Conservation (phyloP, 2,797 vertebrate genomes). For the Malacoctenus gilli region DNA sequence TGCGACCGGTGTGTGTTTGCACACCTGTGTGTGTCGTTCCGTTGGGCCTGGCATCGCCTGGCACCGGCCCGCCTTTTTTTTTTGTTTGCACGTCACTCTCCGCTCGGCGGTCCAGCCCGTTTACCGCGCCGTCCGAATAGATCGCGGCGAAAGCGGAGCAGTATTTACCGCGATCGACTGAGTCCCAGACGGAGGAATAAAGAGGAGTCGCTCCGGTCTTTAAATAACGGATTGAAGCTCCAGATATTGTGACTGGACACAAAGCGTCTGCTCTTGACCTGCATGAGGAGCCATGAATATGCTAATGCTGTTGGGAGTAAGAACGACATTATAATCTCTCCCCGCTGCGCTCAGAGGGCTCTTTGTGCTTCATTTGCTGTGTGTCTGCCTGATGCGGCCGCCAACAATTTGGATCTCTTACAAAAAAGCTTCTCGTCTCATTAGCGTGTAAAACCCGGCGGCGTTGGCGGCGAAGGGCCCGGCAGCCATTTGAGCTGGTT, state of each 20-base stretch:
- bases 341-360: conserved; percentile 59
- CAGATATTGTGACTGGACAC: conserved; percentile 35
- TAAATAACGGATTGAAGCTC: conserved; percentile 29
- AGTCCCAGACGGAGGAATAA: too few relatives aligned
- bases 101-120: too few relatives aligned
- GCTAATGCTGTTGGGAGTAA: conserved; percentile 68
- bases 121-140: too few relatives aligned
- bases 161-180: too few relatives aligned
- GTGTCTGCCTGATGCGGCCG: conserved; percentile 46
- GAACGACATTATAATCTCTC: conserved; percentile 63
- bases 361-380: conserved; percentile 68
- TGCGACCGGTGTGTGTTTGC: conserved; percentile 50
- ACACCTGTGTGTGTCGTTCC: conserved; percentile 57
- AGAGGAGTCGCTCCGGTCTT: too few relatives aligned
- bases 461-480: conserved; percentile 48
- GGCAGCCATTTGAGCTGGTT: conserved; percentile 52
- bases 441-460: conserved; percentile 55
- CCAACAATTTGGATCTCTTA: conserved; percentile 63
- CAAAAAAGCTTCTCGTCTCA: conserved; percentile 66
- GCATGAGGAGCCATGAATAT: conserved; percentile 49
- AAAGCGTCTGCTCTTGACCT: conserved; percentile 49
- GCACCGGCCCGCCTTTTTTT: conserved; percentile 35
- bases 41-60: conserved; percentile 32
- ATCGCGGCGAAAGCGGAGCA: too few relatives aligned
- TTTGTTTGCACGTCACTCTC: conserved; percentile 33